Evolutionary conservation across 2,888 invertebrate species (phyloP), one percentile per base, ranked within the genome.

Genomic region (Siphlonurus alternatus): DNA sequence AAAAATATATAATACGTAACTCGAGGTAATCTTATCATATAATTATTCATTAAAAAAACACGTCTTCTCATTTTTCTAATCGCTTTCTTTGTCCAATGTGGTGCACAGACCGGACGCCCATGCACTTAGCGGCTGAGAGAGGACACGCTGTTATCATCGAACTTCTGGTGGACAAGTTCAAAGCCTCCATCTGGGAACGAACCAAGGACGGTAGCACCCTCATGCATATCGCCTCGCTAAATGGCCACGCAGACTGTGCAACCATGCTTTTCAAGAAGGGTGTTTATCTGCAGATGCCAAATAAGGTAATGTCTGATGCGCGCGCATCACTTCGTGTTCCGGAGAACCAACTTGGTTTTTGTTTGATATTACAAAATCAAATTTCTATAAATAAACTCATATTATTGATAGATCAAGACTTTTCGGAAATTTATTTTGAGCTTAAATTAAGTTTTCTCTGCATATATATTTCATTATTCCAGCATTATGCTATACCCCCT

Each of bases 211-310:
- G 99, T 64, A 95, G 93, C 72, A 99, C 99, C 0, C 79, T 99
- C 67, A 95, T 99, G 91, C 99, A 99, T 75, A 95, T 99, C 67
- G 98, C 99, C 0, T 95, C 98, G 0, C 80, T 94, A 67, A 93
- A 93, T 74, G 98, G 99, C 0, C 97, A 98, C 75, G 94, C 98
- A 0, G 97, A 97, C 72, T 98, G 98, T 71, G 98, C 98, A 60
- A 89, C 95, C 80, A 95, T 96, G 85, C 87, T 99, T 67, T 92
- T 99, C 76, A 96, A 95, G 77, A 95, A 97, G 75, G 99, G 99
- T 15, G 98, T 99, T 53, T 98, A 98, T 69, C 82, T 99, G 23
- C 95, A 97, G 74, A 99, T 99, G 98, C 98, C 99, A 67, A 99
- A 99, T 76, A 99, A 98, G 83, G 87, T 83, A 68, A n/a, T n/a